Evolutionary conservation across 2,888 invertebrate genomes (phyloP).

Genomic region (Punctoribates punctum): DNA sequence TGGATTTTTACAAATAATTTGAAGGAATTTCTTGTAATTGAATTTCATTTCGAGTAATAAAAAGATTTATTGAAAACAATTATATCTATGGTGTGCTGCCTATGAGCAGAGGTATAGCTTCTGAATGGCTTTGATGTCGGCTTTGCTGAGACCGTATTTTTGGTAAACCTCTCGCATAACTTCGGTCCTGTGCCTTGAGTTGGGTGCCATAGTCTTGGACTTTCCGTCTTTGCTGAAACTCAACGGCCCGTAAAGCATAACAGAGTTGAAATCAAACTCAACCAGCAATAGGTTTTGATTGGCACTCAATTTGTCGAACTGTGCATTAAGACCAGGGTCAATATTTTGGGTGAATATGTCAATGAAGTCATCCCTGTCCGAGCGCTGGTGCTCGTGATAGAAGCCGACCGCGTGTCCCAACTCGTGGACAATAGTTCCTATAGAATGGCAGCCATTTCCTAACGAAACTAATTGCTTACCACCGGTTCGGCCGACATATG

Average conservation of each 20-base stretch:
- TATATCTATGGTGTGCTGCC: too few relatives aligned
- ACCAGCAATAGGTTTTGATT: conserved; percentile 43
- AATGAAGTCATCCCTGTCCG: conserved; percentile 44
- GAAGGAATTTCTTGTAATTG: too few relatives aligned
- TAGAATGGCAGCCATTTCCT: conserved; percentile 37
- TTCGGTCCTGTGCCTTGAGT: neutral
- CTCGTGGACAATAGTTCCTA: conserved; percentile 43
- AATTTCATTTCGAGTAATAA: too few relatives aligned
- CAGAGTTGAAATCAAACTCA: conserved; percentile 46
- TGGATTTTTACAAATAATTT: too few relatives aligned
- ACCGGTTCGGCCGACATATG: conserved; percentile 40
- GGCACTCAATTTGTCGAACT: conserved; percentile 44
- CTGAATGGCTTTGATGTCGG: conserved; percentile 40
- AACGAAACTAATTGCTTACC: conserved; percentile 42
- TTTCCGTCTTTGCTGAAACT: conserved; percentile 45
- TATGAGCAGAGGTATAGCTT: too few relatives aligned
- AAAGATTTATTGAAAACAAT: too few relatives aligned
- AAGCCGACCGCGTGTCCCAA: conserved; percentile 45
- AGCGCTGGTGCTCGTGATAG: conserved; percentile 44
- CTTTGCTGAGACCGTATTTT: conserved; percentile 40
- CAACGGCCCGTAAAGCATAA: conserved; percentile 48
- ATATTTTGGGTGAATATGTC: conserved; percentile 42
- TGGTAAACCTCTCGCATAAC: too few relatives aligned
- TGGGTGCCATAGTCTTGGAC: conserved; percentile 43
- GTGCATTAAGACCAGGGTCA: neutral